Evolutionary conservation across 2,888 invertebrate genomes (phyloP).

Genomic region (Alentia gelatinosa): DNA sequence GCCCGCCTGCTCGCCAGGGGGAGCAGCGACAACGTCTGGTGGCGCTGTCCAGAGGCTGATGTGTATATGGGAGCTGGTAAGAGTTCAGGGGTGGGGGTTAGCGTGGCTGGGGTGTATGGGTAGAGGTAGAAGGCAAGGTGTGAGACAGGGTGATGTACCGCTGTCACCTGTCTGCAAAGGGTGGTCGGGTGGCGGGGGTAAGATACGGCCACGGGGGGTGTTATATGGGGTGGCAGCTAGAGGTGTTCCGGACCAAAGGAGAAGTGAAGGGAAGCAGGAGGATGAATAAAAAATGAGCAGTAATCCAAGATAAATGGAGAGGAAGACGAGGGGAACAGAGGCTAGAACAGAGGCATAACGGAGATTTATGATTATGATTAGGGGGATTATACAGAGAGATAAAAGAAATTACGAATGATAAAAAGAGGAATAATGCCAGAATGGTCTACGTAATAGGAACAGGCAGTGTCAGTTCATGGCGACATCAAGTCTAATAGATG

Average conservation of each 20-base stretch:
- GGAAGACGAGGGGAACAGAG: too few species aligned
- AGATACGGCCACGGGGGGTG: neutral
- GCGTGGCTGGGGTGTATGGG: neutral
- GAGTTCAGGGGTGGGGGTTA: neutral
- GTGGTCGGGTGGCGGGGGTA: neutral
- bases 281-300: neutral
- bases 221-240: neutral
- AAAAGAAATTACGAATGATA: too few species aligned
- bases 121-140: neutral
- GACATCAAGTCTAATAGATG: too few species aligned
- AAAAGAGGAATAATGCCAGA: too few species aligned
- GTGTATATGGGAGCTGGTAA: neutral
- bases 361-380: too few species aligned
- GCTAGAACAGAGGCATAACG: too few species aligned
- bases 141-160: neutral
- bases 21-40: neutral
- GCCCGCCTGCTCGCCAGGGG: neutral
- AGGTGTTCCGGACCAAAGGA: neutral
- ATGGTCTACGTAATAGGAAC: too few species aligned
- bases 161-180: neutral
- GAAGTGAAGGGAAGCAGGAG: neutral
- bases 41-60: neutral
- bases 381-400: too few species aligned
- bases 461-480: too few species aligned
- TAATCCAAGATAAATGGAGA: neutral